These are phyloP conservation scores for Stegodyphus dumicola DNA, from an alignment of 1,140 invertebrate genomes.

Conservation along the genomic window DNA sequence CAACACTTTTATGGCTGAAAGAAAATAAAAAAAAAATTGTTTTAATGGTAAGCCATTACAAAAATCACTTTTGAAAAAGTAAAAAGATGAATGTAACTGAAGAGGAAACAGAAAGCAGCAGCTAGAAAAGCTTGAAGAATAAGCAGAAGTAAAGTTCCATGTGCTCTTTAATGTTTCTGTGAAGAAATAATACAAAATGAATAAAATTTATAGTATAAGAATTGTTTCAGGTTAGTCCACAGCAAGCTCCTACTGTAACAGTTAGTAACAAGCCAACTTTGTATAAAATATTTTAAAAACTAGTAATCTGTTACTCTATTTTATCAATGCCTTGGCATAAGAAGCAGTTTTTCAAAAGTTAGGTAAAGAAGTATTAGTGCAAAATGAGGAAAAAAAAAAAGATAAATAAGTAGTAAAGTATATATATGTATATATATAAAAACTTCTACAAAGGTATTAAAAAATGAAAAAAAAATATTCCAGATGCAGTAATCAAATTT, in stretches of 20 bases:
- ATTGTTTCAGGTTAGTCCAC: background rate
- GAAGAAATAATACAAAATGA: background rate
- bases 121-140: slow-evolving; percentile 9
- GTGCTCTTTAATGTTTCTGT: background rate
- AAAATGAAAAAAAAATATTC: too few relatives aligned
- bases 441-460: too few relatives aligned
- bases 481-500: too few relatives aligned
- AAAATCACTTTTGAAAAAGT: background rate
- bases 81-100: background rate
- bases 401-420: background rate
- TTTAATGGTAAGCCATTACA: background rate
- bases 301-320: too few relatives aligned
- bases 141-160: slow-evolving; percentile 2
- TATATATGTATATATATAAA: too few relatives aligned
- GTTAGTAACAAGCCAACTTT: background rate
- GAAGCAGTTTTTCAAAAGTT: background rate
- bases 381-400: too few relatives aligned
- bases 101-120: background rate
- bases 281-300: background rate
- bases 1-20: slow-evolving; percentile 33
- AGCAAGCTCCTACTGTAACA: background rate
- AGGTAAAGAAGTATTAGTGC: background rate
- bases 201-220: background rate
- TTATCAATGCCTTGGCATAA: too few relatives aligned
- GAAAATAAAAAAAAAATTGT: slow-evolving; percentile 12